A percentile compares a stretch with the other conserved stretches of the same genome.
These are phyloP conservation scores for Odontesthes bonariensis DNA, from an alignment of 2,113 vertebrate genomes.

Conservation along the genomic window DNA sequence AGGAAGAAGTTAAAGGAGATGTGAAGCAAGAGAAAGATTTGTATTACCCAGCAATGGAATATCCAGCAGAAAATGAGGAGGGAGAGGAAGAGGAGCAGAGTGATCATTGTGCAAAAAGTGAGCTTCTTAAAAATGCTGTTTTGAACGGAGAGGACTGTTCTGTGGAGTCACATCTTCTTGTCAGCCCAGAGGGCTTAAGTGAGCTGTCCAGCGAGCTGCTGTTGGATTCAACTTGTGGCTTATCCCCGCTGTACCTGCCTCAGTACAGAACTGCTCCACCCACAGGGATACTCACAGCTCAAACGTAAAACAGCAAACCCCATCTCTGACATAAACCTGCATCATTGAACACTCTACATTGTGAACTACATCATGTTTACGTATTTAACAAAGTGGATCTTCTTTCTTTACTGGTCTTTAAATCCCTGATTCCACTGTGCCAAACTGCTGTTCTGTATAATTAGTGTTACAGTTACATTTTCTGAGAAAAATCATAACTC, in stretches of 20 bases:
- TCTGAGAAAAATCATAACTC: background rate
- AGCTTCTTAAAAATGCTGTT: slow-evolving; percentile 60
- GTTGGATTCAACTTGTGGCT: slow-evolving; percentile 40
- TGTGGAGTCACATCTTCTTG: slow-evolving; percentile 64
- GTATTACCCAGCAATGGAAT: slow-evolving; percentile 83
- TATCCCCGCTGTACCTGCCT: slow-evolving; percentile 86
- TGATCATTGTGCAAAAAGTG: slow-evolving; percentile 50
- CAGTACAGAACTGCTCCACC: slow-evolving; percentile 85
- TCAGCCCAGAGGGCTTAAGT: slow-evolving; percentile 17
- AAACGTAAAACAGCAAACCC: slow-evolving; percentile 51
- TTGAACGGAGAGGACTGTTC: slow-evolving; percentile 46
- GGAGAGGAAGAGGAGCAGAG: slow-evolving; percentile 58
- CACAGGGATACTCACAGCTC: slow-evolving; percentile 68
- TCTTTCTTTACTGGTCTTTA: slow-evolving; percentile 21
- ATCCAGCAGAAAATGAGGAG: slow-evolving; percentile 67
- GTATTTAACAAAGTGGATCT: slow-evolving; percentile 33
- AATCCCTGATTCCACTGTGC: slow-evolving; percentile 33
- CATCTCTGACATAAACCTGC: slow-evolving; percentile 23
- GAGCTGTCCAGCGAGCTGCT: slow-evolving; percentile 44
- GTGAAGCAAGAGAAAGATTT: slow-evolving; percentile 73
- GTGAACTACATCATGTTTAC: background rate
- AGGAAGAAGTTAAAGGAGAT: slow-evolving; percentile 74
- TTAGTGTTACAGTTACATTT: background rate
- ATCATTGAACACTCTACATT: slow-evolving; percentile 2
- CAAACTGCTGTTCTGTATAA: slow-evolving; percentile 9